Conservation (phyloP, 1,140 invertebrate genomes). For the Heliconius hermathena region DNA sequence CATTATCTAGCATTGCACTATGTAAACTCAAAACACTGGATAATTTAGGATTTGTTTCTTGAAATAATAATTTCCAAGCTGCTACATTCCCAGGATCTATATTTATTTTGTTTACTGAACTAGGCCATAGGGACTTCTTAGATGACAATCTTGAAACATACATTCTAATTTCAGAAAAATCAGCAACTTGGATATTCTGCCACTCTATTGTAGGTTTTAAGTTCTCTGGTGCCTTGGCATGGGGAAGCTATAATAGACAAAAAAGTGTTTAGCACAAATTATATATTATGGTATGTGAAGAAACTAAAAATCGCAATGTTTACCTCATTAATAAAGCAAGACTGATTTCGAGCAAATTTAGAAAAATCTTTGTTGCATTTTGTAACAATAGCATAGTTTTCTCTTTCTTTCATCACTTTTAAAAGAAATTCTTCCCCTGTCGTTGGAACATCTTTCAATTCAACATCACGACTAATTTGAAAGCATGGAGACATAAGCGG, state of each 20-base stretch:
- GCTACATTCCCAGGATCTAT: conserved; percentile 44
- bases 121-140: conserved; percentile 53
- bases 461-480: conserved; percentile 55
- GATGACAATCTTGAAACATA: conserved; percentile 57
- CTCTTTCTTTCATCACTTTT: conserved; percentile 67
- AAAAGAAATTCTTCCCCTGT: conserved; percentile 71
- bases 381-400: conserved; percentile 55
- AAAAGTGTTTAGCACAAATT: neutral
- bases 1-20: conserved; percentile 51
- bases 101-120: conserved; percentile 43
- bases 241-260: conserved; percentile 47
- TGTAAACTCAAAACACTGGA: conserved; percentile 58
- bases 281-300: conserved; percentile 4
- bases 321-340: conserved; percentile 64
- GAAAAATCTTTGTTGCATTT: conserved; percentile 61
- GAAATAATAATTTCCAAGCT: conserved; percentile 63
- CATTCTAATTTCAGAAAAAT: conserved; percentile 68
- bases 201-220: conserved; percentile 74
- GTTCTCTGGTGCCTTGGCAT: conserved; percentile 55
- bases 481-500: conserved; percentile 58
- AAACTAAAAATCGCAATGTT: conserved; percentile 1
- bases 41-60: conserved; percentile 58
- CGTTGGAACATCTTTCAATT: conserved; percentile 63
- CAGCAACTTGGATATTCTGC: conserved; percentile 75
- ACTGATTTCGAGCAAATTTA: conserved; percentile 63